phyloP scores from a whole-genome alignment of 1,140 invertebrate species.

The Cherax quadricarinatus region DNA sequence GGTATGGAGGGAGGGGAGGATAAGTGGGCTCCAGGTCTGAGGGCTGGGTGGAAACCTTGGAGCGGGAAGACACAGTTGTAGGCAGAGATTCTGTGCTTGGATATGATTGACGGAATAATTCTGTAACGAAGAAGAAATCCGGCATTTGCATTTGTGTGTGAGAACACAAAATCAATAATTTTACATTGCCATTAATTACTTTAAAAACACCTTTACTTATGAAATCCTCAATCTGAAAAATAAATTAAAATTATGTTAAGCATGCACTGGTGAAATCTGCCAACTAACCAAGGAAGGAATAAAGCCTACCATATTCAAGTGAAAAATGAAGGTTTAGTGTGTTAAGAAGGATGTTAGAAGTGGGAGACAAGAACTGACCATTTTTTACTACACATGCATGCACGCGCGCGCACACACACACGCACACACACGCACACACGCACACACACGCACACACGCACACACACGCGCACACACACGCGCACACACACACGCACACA shows the following conservation, averaged over 20 bases:
- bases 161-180: constrained; percentile 30
- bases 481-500: too few relatives aligned
- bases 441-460: too few relatives aligned
- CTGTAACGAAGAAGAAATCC: constrained; percentile 74
- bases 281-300: neutral
- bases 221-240: constrained; percentile 16
- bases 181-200: constrained; percentile 20
- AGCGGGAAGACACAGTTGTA: constrained; percentile 74
- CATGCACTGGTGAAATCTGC: neutral
- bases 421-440: too few relatives aligned
- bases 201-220: neutral
- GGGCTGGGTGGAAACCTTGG: constrained; percentile 68
- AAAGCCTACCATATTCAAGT: too few relatives aligned
- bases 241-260: constrained; percentile 1
- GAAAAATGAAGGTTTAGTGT: too few relatives aligned
- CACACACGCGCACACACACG: too few relatives aligned
- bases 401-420: too few relatives aligned
- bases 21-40: constrained; percentile 72
- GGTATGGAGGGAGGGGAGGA: constrained; percentile 71
- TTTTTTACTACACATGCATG: too few relatives aligned
- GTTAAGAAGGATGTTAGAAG: neutral
- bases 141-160: constrained; percentile 62
- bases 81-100: constrained; percentile 77
- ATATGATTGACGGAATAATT: constrained; percentile 76
- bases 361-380: neutral